Percentiles rank a stretch among this genome's conserved stretches.
phyloP scores from a whole-genome alignment of 2,888 invertebrate species.

The Auanema freiburgensis region DNA sequence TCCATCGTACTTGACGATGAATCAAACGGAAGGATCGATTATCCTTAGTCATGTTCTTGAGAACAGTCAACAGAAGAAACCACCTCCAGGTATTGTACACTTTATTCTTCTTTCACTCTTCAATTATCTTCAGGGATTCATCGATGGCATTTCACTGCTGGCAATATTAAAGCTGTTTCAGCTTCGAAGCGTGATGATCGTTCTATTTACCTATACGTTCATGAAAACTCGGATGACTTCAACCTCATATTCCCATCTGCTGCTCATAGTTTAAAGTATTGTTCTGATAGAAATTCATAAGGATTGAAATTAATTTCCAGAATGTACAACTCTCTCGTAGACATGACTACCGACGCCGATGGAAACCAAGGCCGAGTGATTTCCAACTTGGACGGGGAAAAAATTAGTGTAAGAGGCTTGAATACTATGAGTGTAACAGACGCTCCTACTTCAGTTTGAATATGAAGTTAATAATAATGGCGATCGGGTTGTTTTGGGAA shows the following conservation, averaged over 20 bases:
- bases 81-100: conserved; percentile 39
- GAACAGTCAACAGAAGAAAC: conserved; percentile 54
- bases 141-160: conserved; percentile 89
- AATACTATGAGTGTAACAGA: conserved; percentile 3
- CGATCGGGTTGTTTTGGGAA: conserved; percentile 75
- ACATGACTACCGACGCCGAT: conserved; percentile 48
- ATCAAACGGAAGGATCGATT: conserved; percentile 89
- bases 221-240: conserved; percentile 96
- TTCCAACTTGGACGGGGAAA: conserved; percentile 45
- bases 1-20: conserved; percentile 93
- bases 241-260: conserved; percentile 95
- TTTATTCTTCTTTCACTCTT: not conserved
- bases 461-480: conserved; percentile 79
- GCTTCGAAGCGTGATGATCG: conserved; percentile 92
- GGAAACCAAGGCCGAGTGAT: conserved; percentile 51
- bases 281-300: not conserved
- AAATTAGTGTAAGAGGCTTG: conserved; percentile 32
- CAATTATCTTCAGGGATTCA: conserved; percentile 44
- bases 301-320: conserved; percentile 26
- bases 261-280: conserved; percentile 69
- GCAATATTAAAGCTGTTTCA: conserved; percentile 79
- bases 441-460: conserved; percentile 72
- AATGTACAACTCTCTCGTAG: conserved; percentile 44
- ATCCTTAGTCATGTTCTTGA: conserved; percentile 78
- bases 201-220: conserved; percentile 92